Evolutionary conservation across 2,113 vertebrate species (phyloP).

Genomic region (Prunella himalayana): DNA sequence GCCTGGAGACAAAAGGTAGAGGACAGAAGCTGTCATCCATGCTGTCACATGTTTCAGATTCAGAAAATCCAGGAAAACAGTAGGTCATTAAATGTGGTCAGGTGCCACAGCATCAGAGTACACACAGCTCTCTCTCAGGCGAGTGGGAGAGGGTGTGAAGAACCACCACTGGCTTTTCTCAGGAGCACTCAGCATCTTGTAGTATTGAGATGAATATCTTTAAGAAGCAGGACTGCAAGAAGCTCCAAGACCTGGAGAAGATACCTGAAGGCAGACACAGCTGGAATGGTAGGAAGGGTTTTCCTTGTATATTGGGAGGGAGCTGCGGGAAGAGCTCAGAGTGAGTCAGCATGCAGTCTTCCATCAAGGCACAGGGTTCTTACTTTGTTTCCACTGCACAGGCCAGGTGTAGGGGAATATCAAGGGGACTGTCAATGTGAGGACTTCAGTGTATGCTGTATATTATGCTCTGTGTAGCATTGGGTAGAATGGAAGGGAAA

Average conservation of each 20-base stretch:
- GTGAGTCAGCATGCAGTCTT: background rate
- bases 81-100: background rate
- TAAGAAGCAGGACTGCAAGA: background rate
- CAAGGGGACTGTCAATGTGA: background rate
- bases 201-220: background rate
- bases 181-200: constrained; percentile 3
- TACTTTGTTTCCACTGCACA: background rate
- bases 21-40: background rate
- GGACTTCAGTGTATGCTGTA: background rate
- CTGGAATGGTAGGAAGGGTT: constrained; percentile 39
- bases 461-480: background rate
- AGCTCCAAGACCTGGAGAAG: background rate
- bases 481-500: background rate
- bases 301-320: constrained; percentile 8
- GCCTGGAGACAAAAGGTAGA: background rate
- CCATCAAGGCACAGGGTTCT: background rate
- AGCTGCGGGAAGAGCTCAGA: background rate
- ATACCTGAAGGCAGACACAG: constrained; percentile 32
- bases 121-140: background rate
- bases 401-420: background rate
- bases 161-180: background rate
- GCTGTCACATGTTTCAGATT: background rate
- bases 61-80: constrained; percentile 2
- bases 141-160: background rate
- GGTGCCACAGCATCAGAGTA: background rate